Conservation (phyloP, 2,888 invertebrate species). For the Hypselothyrea guttata region DNA sequence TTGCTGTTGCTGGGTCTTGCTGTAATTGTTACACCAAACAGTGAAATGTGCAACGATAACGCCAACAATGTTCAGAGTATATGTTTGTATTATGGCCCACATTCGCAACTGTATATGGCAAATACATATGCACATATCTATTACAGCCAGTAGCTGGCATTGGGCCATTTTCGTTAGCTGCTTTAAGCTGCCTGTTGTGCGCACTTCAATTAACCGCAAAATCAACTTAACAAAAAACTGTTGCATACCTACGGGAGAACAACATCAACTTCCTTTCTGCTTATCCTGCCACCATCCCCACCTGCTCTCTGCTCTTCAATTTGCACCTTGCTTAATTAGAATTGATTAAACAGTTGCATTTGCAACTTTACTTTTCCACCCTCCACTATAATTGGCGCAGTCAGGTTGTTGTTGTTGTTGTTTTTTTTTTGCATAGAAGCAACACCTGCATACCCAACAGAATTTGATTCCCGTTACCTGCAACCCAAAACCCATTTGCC, state of each 20-base stretch:
- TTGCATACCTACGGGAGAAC: slow-evolving; percentile 33
- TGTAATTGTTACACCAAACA: slow-evolving; percentile 76
- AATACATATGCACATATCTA: too few relatives aligned
- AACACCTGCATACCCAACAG: slow-evolving; percentile 59
- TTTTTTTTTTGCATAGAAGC: slow-evolving; percentile 27
- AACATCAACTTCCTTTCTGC: slow-evolving; percentile 6
- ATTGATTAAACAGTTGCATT: slow-evolving; percentile 47
- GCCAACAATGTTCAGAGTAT: slow-evolving; percentile 40
- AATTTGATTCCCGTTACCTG: slow-evolving; percentile 59
- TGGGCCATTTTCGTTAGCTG: slow-evolving; percentile 40
- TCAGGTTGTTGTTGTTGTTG: too few relatives aligned
- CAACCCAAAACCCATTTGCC: slow-evolving; percentile 39
- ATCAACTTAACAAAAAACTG: slow-evolving; percentile 30
- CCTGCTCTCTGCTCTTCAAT: too few relatives aligned
- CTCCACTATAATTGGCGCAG: slow-evolving; percentile 38
- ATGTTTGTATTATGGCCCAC: slow-evolving; percentile 30
- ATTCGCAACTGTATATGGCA: slow-evolving; percentile 46
- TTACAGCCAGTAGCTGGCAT: slow-evolving; percentile 33
- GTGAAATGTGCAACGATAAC: slow-evolving; percentile 74
- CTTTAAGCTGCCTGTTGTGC: slow-evolving; percentile 21
- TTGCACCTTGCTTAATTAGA: slow-evolving; percentile 38
- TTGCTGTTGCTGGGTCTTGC: slow-evolving; percentile 40
- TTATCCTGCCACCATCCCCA: too few relatives aligned
- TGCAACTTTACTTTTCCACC: slow-evolving; percentile 24
- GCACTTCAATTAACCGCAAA: slow-evolving; percentile 36